A percentile compares a stretch with the other conserved stretches of the same genome.
phyloP scores from a whole-genome alignment of 2,113 vertebrate genomes.

The Passer domesticus region DNA sequence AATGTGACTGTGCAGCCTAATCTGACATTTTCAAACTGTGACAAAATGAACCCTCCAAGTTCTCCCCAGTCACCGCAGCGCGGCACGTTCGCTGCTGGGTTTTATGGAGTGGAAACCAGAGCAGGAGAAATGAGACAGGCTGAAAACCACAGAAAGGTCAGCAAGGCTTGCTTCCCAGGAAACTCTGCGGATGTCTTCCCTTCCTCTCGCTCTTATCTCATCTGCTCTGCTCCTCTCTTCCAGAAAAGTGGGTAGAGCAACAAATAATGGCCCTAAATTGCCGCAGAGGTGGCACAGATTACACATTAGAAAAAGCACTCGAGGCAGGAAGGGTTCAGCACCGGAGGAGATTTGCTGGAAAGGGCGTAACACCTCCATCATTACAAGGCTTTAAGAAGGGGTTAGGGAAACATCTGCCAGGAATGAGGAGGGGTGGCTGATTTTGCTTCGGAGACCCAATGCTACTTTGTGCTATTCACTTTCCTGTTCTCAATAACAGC shows the following conservation, averaged over 20 bases:
- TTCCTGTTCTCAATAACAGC: background rate
- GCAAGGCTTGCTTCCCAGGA: background rate
- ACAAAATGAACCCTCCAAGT: conserved; percentile 23
- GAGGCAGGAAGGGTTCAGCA: conserved; percentile 2
- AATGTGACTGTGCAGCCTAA: conserved; percentile 24
- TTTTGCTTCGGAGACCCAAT: background rate
- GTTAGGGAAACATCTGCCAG: conserved; percentile 22
- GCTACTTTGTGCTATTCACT: background rate
- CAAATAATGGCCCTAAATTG: conserved; percentile 42
- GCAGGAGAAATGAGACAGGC: background rate
- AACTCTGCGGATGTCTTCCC: background rate
- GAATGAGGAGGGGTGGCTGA: background rate
- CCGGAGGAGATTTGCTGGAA: background rate
- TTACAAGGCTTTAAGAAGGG: background rate
- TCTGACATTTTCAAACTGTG: conserved; percentile 47
- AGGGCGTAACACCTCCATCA: background rate
- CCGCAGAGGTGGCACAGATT: background rate
- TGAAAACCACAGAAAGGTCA: background rate
- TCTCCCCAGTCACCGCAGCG: background rate
- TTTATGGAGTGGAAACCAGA: conserved; percentile 52
- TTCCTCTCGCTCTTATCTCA: background rate
- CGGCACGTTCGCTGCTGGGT: background rate
- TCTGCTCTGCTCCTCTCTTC: background rate
- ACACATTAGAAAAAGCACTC: background rate
- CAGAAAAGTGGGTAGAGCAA: conserved; percentile 15